Percentiles rank a stretch among this genome's conserved stretches.
Conservation (phyloP, 2,888 invertebrate species). For the Pollenia angustigena region DNA sequence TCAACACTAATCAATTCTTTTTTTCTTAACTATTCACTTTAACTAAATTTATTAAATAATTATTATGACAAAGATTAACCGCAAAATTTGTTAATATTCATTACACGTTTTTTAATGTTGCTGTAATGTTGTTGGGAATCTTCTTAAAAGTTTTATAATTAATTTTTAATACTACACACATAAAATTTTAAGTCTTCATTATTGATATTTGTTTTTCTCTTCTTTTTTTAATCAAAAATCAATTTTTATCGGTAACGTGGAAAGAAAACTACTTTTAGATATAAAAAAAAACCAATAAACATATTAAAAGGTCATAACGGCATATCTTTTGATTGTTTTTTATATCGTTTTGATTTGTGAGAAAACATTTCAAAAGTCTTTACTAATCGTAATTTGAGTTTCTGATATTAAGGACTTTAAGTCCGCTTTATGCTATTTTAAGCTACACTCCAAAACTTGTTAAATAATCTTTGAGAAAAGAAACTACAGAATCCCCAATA, state of each 20-base stretch:
- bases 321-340: not conserved
- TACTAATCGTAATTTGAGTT: not conserved
- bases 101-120: slow-evolving; percentile 18
- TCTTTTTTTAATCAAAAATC: not conserved
- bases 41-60: slow-evolving; percentile 42
- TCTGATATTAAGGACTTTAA: not conserved
- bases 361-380: not conserved
- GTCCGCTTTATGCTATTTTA: not conserved
- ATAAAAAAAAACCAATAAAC: not conserved
- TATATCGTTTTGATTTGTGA: slow-evolving; percentile 5
- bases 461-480: no score
- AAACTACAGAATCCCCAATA: no score
- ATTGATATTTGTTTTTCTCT: slow-evolving; percentile 22
- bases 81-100: slow-evolving; percentile 43
- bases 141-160: slow-evolving; percentile 48
- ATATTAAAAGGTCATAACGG: slow-evolving; percentile 36
- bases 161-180: slow-evolving; percentile 44
- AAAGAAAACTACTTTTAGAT: not conserved
- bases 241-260: slow-evolving; percentile 1
- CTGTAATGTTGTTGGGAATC: not conserved
- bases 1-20: slow-evolving; percentile 8
- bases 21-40: not conserved
- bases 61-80: slow-evolving; percentile 41
- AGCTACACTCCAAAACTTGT: not conserved
- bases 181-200: slow-evolving; percentile 42